Evolutionary conservation across 2,113 vertebrate species (phyloP).

Genomic region (Falco punctatus): DNA sequence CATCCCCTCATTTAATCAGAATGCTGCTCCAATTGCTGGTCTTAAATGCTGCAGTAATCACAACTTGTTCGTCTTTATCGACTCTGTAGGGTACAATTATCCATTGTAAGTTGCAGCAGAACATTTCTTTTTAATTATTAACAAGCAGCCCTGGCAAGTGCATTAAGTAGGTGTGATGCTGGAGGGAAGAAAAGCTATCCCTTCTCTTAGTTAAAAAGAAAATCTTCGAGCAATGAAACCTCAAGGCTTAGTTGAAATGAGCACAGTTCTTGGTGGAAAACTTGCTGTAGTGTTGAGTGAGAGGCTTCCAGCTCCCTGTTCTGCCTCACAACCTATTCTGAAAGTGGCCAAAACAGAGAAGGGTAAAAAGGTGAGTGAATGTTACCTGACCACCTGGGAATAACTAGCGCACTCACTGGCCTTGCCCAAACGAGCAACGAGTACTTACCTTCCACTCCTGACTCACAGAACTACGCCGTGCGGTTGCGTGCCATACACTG

Average conservation of each 20-base stretch:
- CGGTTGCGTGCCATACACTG: not conserved
- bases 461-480: not conserved
- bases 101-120: not conserved
- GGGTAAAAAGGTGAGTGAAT: not conserved
- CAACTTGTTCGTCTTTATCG: not conserved
- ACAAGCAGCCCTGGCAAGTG: not conserved
- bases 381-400: not conserved
- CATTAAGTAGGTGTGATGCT: not conserved
- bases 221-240: not conserved
- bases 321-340: not conserved
- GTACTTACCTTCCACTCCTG: not conserved
- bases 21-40: not conserved
- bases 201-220: not conserved
- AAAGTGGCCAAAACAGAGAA: not conserved
- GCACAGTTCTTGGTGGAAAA: not conserved
- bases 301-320: not conserved
- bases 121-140: constrained; percentile 41
- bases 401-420: not conserved
- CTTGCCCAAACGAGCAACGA: not conserved
- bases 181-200: not conserved
- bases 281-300: not conserved
- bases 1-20: not conserved
- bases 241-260: not conserved
- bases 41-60: not conserved
- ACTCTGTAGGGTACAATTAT: not conserved